Evolutionary conservation across 2,113 vertebrate species (phyloP).

Genomic region (Pituophis catenifer): DNA sequence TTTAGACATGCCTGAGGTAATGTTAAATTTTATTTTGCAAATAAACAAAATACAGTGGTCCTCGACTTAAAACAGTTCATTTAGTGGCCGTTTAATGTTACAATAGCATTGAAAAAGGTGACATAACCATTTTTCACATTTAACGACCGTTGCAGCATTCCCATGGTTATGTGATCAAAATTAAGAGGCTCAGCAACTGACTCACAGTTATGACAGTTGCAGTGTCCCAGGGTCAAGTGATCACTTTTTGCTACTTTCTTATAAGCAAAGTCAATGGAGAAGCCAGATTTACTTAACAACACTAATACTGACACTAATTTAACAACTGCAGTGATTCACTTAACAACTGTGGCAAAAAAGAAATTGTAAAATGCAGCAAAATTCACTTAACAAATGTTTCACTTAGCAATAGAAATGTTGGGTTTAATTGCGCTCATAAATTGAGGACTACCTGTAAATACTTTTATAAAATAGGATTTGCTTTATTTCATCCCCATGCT

Average conservation of each 20-base stretch:
- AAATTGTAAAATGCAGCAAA: not conserved
- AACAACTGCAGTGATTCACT: not conserved
- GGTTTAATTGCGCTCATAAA: not conserved
- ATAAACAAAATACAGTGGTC: not conserved
- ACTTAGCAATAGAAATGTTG: not conserved
- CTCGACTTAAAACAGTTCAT: not conserved
- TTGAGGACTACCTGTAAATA: too few species aligned
- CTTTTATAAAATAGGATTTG: not conserved
- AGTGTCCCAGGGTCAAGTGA: not conserved
- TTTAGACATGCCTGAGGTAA: not conserved
- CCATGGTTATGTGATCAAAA: not conserved
- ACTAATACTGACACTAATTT: not conserved
- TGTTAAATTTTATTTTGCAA: not conserved
- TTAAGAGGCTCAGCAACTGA: not conserved
- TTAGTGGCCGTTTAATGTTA: not conserved
- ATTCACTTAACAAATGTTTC: not conserved
- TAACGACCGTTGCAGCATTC: too few species aligned
- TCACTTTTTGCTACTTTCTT: not conserved
- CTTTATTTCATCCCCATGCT: not conserved
- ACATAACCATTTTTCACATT: too few species aligned
- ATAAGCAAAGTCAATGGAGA: not conserved
- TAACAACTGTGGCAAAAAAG: not conserved
- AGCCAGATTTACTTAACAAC: not conserved
- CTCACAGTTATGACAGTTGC: too few species aligned
- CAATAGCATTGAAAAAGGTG: too few species aligned